Evolutionary conservation across 2,797 vertebrate genomes (phyloP), one percentile per base, ranked within the genome.

Genomic region (Helarctos malayanus): DNA sequence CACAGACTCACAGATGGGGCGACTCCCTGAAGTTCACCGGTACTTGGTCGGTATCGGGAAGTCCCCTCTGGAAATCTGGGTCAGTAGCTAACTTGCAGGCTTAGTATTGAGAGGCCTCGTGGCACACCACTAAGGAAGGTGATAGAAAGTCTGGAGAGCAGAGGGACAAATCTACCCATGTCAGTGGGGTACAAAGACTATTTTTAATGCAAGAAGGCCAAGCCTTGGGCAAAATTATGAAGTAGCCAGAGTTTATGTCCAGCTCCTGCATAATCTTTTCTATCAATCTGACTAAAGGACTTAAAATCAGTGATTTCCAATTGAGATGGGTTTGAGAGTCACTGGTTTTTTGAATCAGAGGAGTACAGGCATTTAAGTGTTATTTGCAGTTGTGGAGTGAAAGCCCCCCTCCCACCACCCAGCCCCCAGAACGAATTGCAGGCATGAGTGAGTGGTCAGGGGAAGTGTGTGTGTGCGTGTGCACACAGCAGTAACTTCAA

Each of bases 201-300:
- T 56, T 82, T 96, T 91, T 45, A 80, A 83, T 7, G n/a, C 71
- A 54, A 69, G 47, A 83, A 73, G 56, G 25, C 11, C 84, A 92
- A 94, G 8, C 15, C 69, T 38, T 21, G 25, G 80, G 38, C 32
- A 93, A 73, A 78, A 56, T 9, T 38, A 41, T 18, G 38, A 59
- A 29, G 87, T 10, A 78, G 47, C 29, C 41, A 15, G 23, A 68
- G 35, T 73, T 87, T 65, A 21, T 10, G 35, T 45, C 21, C n/a
- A 69, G 23, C 35, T 69, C 65, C n/a, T 15, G 2, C 2, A 68
- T 63, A 49, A 79, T 75, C 52, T 38, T 23, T 85, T 18, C 83
- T 29, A 73, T 57, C 45, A 38, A 19, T 75, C 59, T 92, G 56
- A 82, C 59, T 25, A 63, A 79, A 92, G 23, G 19, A 27, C 91